Percentiles rank a stretch among this genome's conserved stretches.
phyloP scores from a whole-genome alignment of 2,888 invertebrate species.

The Euplexia lucipara region DNA sequence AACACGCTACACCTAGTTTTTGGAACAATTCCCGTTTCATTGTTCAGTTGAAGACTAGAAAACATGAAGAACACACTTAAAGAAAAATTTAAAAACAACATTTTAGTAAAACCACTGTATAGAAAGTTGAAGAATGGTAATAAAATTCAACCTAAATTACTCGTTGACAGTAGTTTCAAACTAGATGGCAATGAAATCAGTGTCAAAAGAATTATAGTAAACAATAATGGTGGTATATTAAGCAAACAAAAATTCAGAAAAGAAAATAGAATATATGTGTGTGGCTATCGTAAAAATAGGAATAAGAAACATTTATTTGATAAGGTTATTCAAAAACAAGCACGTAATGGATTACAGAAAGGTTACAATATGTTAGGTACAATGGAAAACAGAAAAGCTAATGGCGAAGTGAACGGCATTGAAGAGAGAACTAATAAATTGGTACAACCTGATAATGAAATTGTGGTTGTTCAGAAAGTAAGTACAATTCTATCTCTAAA shows the following conservation, averaged over 20 bases:
- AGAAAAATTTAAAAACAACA: constrained; percentile 78
- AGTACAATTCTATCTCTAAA: constrained; percentile 44
- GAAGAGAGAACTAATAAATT: constrained; percentile 61
- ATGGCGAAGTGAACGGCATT: constrained; percentile 34
- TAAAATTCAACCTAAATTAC: constrained; percentile 68
- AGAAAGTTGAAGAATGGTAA: constrained; percentile 72
- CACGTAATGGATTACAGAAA: constrained; percentile 32
- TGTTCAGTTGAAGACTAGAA: constrained; percentile 42
- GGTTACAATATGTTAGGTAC: constrained; percentile 54
- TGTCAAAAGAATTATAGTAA: constrained; percentile 72
- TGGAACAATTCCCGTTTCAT: constrained; percentile 46
- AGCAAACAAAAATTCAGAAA: constrained; percentile 61
- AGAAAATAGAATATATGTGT: constrained; percentile 65
- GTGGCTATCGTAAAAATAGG: constrained; percentile 68
- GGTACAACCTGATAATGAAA: constrained; percentile 62
- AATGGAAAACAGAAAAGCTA: constrained; percentile 35
- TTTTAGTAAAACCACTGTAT: constrained; percentile 84
- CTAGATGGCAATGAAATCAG: constrained; percentile 79
- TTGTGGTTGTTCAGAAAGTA: constrained; percentile 66
- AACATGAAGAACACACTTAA: constrained; percentile 64
- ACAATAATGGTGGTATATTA: constrained; percentile 37
- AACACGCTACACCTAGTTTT: constrained; percentile 66
- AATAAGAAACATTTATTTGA: constrained; percentile 37
- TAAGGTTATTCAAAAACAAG: constrained; percentile 16
- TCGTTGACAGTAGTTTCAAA: constrained; percentile 73